Evolutionary conservation across 1,140 invertebrate species (phyloP).

Genomic region (Cecropterus lyciades): DNA sequence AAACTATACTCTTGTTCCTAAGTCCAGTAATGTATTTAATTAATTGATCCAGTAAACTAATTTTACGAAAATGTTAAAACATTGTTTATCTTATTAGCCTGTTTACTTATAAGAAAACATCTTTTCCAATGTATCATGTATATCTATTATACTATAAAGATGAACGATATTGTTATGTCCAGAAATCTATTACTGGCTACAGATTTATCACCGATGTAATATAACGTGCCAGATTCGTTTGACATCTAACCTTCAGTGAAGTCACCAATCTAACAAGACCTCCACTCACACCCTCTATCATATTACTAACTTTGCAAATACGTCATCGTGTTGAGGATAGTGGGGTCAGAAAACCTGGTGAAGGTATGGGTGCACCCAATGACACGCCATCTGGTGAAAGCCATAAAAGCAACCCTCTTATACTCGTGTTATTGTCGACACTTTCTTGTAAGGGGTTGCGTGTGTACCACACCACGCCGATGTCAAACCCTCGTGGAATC

Average conservation of each 20-base stretch:
- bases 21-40: too few species aligned
- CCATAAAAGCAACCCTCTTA: slow-evolving; percentile 77
- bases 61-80: too few species aligned
- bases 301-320: slow-evolving; percentile 13
- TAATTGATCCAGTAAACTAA: too few species aligned
- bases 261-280: slow-evolving; percentile 49
- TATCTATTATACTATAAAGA: not conserved
- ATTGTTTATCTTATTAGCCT: too few species aligned
- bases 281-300: slow-evolving; percentile 1
- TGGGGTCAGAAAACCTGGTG: slow-evolving; percentile 47
- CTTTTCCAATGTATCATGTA: not conserved
- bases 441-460: slow-evolving; percentile 68
- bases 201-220: slow-evolving; percentile 63
- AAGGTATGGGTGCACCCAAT: slow-evolving; percentile 63
- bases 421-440: slow-evolving; percentile 66
- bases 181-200: slow-evolving; percentile 60
- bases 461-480: slow-evolving; percentile 22
- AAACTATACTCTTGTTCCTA: too few species aligned
- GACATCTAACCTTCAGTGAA: slow-evolving; percentile 66
- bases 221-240: slow-evolving; percentile 64
- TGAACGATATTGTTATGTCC: slow-evolving; percentile 73
- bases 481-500: slow-evolving; percentile 33
- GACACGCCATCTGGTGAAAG: slow-evolving; percentile 73
- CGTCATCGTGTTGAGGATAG: slow-evolving; percentile 37
- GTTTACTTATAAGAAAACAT: too few species aligned